Base-by-base conservation (phyloP, 2,113 vertebrate species). In the Oxyura jamaicensis region DNA sequence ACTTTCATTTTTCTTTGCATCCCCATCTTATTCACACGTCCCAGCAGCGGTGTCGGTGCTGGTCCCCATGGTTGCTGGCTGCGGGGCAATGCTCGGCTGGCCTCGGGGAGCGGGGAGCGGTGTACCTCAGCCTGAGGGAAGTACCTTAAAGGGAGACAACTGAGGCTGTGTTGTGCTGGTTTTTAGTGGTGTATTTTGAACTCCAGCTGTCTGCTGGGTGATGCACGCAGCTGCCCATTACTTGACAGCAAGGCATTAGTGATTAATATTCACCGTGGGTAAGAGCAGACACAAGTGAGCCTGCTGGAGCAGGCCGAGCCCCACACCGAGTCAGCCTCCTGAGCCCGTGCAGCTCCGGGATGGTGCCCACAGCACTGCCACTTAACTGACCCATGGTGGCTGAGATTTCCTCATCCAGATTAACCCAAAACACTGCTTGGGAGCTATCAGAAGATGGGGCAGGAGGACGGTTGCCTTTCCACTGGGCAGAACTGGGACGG, bases 11-110 rank as follows among this genome's bases (percentile, higher is more conserved):
- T 86, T 44, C 16, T 73, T 83, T 74, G 48, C 46, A 71, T 52
- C 18, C 29, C 10, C 72, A 1, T 83, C 59, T 76, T 91, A 58
- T 96, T 92, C 11, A 21, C 46, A 20, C 20, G 46, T 20, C 46
- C 46, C 46, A 11, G 46, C 46, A 22, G 20, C 67, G 3, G 0
- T 11, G 0, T 29, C 35, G 79, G 53, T 1, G 1, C 35, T 71
- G 50, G 93, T 96, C 91, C 88, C 93, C 83, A 96, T 91, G 93
- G 96, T 75, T 90, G 96, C 95, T 5, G 11, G n/a, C 39, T 69
- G 73, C 6, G 15, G 42, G 44, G 58, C 33, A 46, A 23, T 29
- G 39, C 69, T 83, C 69, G 82, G 65, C 39, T 81, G 48, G 8
- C 71, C 25, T 19, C 8, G 19, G 65, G 69, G 65, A 93, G 46